These are phyloP conservation scores for Pectinophora gossypiella DNA, from an alignment of 1,140 invertebrate species.

Conservation along the genomic window DNA sequence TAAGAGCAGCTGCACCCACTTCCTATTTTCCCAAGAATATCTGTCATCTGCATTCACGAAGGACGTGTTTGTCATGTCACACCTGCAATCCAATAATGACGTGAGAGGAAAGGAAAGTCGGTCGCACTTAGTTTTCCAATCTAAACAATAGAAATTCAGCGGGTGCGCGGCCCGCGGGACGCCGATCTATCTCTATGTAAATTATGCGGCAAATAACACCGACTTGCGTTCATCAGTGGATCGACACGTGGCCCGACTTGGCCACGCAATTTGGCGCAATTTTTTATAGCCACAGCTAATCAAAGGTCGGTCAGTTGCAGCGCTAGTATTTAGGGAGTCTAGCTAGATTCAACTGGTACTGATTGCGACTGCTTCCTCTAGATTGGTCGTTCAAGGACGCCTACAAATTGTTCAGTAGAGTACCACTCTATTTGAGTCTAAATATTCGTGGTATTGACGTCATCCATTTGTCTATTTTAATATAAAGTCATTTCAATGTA, in stretches of 20 bases:
- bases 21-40: no score
- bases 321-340: neutral
- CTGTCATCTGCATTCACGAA: slow-evolving; percentile 3
- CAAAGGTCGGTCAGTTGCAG: neutral
- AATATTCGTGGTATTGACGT: no score
- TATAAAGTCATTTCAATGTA: no score
- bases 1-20: no score
- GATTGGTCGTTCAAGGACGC: neutral
- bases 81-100: slow-evolving; percentile 61
- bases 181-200: slow-evolving; percentile 71
- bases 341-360: neutral
- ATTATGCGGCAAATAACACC: slow-evolving; percentile 68
- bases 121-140: slow-evolving; percentile 72
- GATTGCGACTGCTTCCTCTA: neutral
- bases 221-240: slow-evolving; percentile 56
- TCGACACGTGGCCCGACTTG: slow-evolving; percentile 37
- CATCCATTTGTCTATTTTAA: no score
- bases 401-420: neutral
- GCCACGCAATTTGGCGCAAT: neutral
- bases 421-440: no score
- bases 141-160: slow-evolving; percentile 75
- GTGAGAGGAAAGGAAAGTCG: slow-evolving; percentile 66
- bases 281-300: slow-evolving; percentile 18
- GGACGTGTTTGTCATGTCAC: slow-evolving; percentile 6
- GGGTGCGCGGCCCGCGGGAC: slow-evolving; percentile 67